Evolutionary conservation across 2,888 invertebrate genomes (phyloP).

Genomic region (Melanostoma scalare): DNA sequence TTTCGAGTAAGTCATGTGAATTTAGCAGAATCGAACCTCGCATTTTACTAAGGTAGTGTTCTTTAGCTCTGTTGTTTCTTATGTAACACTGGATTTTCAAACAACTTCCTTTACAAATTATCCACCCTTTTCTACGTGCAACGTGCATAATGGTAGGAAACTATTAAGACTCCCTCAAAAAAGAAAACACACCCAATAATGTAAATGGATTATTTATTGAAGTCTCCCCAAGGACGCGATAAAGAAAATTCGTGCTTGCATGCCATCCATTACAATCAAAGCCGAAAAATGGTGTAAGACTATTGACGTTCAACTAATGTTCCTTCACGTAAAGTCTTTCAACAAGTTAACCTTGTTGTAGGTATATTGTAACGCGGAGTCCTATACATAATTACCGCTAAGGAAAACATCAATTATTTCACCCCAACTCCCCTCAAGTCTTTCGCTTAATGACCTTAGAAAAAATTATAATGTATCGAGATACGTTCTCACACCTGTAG

Average conservation of each 20-base stretch:
- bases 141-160: neutral
- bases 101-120: no score
- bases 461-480: no score
- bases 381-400: no score
- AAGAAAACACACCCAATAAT: slow-evolving; percentile 8
- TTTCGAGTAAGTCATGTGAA: no score
- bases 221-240: neutral
- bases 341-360: neutral
- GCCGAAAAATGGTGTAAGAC: neutral
- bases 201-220: slow-evolving; percentile 18
- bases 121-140: neutral
- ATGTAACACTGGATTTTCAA: no score
- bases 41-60: no score
- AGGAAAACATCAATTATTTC: no score
- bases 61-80: no score
- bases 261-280: neutral
- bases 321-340: neutral
- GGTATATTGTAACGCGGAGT: no score
- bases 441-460: no score
- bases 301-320: neutral
- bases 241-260: slow-evolving; percentile 9
- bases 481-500: neutral
- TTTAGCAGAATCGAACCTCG: no score
- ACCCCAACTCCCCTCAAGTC: no score
- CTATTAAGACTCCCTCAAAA: slow-evolving; percentile 13